Evolutionary conservation across 2,113 vertebrate species (phyloP), one percentile per base, ranked within the genome.

Genomic region (Otis tarda): DNA sequence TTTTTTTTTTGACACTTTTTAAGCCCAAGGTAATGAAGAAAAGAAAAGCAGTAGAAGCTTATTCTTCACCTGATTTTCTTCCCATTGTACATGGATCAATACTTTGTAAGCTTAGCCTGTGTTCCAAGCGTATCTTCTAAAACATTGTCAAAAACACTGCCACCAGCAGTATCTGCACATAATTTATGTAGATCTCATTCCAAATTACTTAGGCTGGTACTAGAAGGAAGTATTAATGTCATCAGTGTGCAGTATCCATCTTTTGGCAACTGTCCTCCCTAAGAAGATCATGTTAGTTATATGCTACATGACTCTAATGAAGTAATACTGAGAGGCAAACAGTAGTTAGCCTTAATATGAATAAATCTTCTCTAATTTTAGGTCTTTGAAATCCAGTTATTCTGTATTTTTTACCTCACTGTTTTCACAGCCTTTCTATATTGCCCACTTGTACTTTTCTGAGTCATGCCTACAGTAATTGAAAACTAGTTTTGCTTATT

Each of bases 341-440:
- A 86, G 50, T 83, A 78, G 90, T 95, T 69, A 56, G 37, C 37
- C 84, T 94, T 83, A 68, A 80, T 67, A 82, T 37, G 47, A 31
- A 73, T 94, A 94, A 90, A 67, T 65, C 64, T 69, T 75, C 21
- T 39, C 43, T 80, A 63, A 41, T 89, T 71, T 74, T 82, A 80
- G 70, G 33, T 92, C 60, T 87, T 90, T 84, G 80, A 93, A 97
- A 94, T 82, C 15, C 90, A 93, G 64, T 96, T 67, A 87, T 93
- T 94, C 39, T 83, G 33, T 80, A 41, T 41, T 85, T 95, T 74
- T 75, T 90, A 65, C 33, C 47, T 89, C 37, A 39, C 41, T 87
- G 47, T 45, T 88, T 93, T 92, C 60, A 52, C 47, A 78, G 76
- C 20, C 78, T 91, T 93, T 93, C 55, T 80, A 1, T 79, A 39